Percentiles rank a stretch among this genome's conserved stretches.
Evolutionary conservation across 2,888 invertebrate species (phyloP).

Genomic region (Caenorhabditis sinica): DNA sequence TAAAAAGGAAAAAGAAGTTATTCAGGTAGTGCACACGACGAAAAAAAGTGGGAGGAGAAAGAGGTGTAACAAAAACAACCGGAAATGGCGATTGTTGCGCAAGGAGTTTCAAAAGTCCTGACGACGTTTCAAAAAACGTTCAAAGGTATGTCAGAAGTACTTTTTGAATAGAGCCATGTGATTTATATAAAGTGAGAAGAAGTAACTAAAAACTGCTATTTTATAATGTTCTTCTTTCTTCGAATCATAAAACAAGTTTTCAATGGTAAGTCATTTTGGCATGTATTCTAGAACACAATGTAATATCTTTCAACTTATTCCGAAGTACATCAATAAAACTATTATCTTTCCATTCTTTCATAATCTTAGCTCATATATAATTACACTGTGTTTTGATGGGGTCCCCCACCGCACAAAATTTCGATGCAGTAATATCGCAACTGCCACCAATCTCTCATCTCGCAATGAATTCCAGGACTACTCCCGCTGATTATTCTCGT

Average conservation of each 20-base stretch:
- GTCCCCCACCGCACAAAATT: constrained; percentile 27
- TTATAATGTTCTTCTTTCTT: constrained; percentile 24
- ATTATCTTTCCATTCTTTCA: constrained; percentile 11
- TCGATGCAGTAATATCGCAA: constrained; percentile 56
- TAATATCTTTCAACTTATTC: not conserved
- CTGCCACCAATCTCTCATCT: constrained; percentile 27
- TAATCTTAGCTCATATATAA: constrained; percentile 40
- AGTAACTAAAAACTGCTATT: not conserved
- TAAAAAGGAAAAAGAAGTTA: constrained; percentile 8
- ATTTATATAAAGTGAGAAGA: constrained; percentile 9
- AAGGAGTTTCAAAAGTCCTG: constrained; percentile 58
- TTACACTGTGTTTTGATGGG: constrained; percentile 50
- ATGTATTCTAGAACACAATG: too few relatives aligned
- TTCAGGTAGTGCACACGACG: constrained; percentile 33
- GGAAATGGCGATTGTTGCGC: constrained; percentile 67
- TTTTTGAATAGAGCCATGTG: constrained; percentile 17
- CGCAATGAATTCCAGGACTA: constrained; percentile 61
- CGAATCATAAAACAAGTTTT: constrained; percentile 29
- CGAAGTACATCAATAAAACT: constrained; percentile 21
- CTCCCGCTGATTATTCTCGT: constrained; percentile 75
- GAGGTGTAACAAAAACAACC: constrained; percentile 55
- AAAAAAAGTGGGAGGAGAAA: constrained; percentile 20
- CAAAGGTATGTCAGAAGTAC: constrained; percentile 61
- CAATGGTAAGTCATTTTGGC: constrained; percentile 11
- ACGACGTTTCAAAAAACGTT: constrained; percentile 66